phyloP scores from a whole-genome alignment of 2,888 invertebrate genomes.

The Lapara coniferarum region DNA sequence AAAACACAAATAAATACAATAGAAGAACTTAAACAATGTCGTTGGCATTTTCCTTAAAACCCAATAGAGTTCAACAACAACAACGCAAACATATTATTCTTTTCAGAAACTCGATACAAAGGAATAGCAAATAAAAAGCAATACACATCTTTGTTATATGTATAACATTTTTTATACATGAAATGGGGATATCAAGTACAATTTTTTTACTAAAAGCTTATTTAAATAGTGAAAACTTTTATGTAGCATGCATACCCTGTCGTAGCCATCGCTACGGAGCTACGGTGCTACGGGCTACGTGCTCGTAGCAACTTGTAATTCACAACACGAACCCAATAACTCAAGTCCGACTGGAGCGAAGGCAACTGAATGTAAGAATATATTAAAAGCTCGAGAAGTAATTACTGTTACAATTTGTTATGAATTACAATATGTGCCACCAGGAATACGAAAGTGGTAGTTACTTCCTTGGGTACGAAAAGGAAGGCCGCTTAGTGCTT shows the following conservation, averaged over 20 bases:
- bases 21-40: background rate
- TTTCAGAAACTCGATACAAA: background rate
- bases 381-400: slow-evolving; percentile 59
- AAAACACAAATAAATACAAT: background rate
- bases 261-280: slow-evolving; percentile 39
- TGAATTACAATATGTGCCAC: slow-evolving; percentile 32
- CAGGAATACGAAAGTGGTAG: background rate
- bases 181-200: slow-evolving; percentile 1
- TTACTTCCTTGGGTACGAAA: background rate
- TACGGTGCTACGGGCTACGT: slow-evolving; percentile 52
- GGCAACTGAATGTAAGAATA: slow-evolving; percentile 49
- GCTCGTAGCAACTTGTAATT: slow-evolving; percentile 59
- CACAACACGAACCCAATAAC: slow-evolving; percentile 68
- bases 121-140: background rate
- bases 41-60: slow-evolving; percentile 5
- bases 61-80: background rate
- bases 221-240: slow-evolving; percentile 6
- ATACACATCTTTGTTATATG: background rate
- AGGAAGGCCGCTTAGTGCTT: no score
- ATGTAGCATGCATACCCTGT: slow-evolving; percentile 36
- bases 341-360: slow-evolving; percentile 57
- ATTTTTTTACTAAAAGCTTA: background rate
- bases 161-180: background rate
- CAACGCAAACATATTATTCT: slow-evolving; percentile 8
- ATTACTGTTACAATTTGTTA: slow-evolving; percentile 57